Evolutionary conservation across 2,888 invertebrate species (phyloP).

Genomic region (Clitarchus hookeri): DNA sequence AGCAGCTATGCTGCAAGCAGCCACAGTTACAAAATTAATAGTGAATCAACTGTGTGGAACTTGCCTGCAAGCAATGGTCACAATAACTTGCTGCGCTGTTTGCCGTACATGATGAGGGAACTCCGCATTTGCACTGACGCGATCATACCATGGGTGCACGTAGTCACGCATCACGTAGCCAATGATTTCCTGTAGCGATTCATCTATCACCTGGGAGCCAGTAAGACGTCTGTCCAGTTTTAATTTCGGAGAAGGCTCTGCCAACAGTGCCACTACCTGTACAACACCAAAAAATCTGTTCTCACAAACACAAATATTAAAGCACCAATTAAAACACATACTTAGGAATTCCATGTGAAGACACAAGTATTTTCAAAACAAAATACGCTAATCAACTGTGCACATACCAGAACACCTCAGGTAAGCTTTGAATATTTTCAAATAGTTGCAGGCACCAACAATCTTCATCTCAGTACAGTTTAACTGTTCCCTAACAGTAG

Average conservation of each 20-base stretch:
- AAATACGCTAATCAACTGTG: background rate
- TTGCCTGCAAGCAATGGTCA: conserved; percentile 73
- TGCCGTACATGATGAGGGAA: conserved; percentile 71
- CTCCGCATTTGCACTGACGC: conserved; percentile 67
- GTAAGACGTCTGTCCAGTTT: conserved; percentile 67
- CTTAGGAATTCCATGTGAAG: no score
- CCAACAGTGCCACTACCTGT: conserved; percentile 35
- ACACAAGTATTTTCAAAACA: conserved; percentile 11
- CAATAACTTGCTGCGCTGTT: conserved; percentile 71
- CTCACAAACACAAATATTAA: no score
- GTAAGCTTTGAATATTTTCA: no score
- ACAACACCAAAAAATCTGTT: background rate
- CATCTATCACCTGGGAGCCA: conserved; percentile 84
- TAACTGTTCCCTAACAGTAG: no score
- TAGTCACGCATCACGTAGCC: conserved; percentile 81
- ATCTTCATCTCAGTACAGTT: background rate
- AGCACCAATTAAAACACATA: no score
- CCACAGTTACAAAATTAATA: no score
- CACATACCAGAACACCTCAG: background rate
- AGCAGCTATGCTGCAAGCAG: no score
- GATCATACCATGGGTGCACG: conserved; percentile 67
- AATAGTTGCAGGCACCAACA: background rate
- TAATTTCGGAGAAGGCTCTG: background rate
- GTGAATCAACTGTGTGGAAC: conserved; percentile 19
- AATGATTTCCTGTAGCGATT: conserved; percentile 82